Conservation (phyloP, 2,797 vertebrate genomes). For the Lithobates sylvaticus region DNA sequence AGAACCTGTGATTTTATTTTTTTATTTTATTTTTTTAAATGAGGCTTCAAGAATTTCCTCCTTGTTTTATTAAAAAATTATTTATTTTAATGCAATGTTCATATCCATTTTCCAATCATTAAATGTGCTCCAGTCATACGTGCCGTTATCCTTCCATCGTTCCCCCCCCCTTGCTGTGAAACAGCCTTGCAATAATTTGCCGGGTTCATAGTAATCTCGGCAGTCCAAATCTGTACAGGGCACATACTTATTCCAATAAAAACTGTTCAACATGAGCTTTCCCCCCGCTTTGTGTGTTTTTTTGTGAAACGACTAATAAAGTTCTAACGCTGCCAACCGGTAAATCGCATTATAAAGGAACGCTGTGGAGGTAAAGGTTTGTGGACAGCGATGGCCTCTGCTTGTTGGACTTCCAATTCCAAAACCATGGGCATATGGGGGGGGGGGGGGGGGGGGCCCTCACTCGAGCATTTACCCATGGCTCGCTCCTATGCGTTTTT, state of each 20-base stretch:
- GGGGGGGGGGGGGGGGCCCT: no score
- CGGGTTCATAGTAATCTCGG: not conserved
- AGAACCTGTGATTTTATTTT: not conserved
- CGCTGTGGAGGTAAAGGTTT: no score
- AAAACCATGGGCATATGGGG: no score
- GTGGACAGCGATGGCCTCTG: no score
- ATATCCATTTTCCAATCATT: conserved; percentile 13
- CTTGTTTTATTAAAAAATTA: not conserved
- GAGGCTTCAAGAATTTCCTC: not conserved
- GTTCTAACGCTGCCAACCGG: no score
- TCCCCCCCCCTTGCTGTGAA: not conserved
- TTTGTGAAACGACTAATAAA: no score
- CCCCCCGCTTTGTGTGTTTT: no score
- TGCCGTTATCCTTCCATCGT: not conserved
- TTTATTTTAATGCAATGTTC: not conserved
- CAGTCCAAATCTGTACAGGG: conserved; percentile 29
- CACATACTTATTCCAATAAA: conserved; percentile 34
- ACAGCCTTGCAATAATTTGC: not conserved
- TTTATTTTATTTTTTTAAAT: not conserved
- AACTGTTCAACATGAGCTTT: not conserved
- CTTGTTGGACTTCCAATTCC: no score
- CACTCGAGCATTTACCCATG: no score
- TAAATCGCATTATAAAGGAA: no score
- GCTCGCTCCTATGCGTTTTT: no score
- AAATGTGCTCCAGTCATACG: not conserved